phyloP scores from a whole-genome alignment of 1,140 invertebrate genomes.

The Phenacoccus solenopsis region DNA sequence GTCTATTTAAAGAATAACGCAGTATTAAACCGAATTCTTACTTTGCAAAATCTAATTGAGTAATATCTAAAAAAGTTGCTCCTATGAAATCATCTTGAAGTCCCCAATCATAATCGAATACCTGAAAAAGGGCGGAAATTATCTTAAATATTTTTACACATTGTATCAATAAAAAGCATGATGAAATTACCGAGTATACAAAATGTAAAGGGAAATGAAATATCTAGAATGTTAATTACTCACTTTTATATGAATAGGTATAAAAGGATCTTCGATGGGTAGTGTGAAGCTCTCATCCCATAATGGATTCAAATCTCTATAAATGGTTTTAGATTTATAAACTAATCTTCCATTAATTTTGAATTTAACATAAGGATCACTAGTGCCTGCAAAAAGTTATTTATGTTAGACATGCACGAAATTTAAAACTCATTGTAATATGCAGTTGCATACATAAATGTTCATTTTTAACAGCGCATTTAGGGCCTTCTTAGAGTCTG shows the following conservation, averaged over 20 bases:
- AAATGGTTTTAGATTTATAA: slow-evolving; percentile 86
- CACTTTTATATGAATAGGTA: slow-evolving; percentile 75
- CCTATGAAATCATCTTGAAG: slow-evolving; percentile 97
- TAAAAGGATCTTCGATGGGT: slow-evolving; percentile 85
- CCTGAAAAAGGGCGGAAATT: slow-evolving; percentile 38
- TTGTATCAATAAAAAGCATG: no score
- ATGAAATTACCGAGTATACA: no score
- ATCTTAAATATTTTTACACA: not conserved
- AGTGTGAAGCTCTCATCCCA: slow-evolving; percentile 96
- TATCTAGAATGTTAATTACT: slow-evolving; percentile 25
- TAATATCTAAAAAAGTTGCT: slow-evolving; percentile 68
- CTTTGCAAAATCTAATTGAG: slow-evolving; percentile 66
- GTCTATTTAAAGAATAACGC: no score
- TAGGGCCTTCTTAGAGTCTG: no score
- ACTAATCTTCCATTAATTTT: slow-evolving; percentile 75
- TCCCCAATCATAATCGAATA: slow-evolving; percentile 97
- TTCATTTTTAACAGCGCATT: not conserved
- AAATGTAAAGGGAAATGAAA: no score
- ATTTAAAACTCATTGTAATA: no score
- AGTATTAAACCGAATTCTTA: slow-evolving; percentile 29
- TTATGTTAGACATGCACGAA: no score
- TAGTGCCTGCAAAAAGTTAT: slow-evolving; percentile 61
- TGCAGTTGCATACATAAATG: not conserved
- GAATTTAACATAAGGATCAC: slow-evolving; percentile 98
- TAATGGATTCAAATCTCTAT: slow-evolving; percentile 76